A percentile compares a stretch with the other conserved stretches of the same genome.
Evolutionary conservation across 2,113 vertebrate species (phyloP).

Genomic region (Carlito syrichta): DNA sequence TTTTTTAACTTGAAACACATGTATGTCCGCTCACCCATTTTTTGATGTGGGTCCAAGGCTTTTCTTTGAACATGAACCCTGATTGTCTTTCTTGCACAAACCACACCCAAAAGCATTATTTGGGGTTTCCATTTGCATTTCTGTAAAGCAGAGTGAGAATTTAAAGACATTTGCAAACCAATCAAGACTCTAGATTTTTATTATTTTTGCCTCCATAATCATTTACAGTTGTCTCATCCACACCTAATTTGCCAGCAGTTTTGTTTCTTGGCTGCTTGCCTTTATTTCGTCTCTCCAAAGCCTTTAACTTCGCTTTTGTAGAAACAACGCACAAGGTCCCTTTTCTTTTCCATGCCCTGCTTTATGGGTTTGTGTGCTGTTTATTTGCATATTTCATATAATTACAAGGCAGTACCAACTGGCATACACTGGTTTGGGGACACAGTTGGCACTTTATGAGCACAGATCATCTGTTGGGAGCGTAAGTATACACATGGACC

Average conservation of each 20-base stretch:
- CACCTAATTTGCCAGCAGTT: constrained; percentile 53
- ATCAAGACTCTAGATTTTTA: constrained; percentile 20
- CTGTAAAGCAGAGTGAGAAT: constrained; percentile 13
- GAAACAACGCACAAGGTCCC: background rate
- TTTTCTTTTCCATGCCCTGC: background rate
- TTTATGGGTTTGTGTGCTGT: background rate
- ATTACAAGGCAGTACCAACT: background rate
- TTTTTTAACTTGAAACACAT: constrained; percentile 52
- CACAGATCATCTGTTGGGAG: background rate
- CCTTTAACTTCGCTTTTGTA: background rate
- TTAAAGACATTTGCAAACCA: constrained; percentile 41
- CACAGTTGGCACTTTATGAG: too few species aligned
- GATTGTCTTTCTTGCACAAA: constrained; percentile 25
- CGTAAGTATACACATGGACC: rapidly evolving
- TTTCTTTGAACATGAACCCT: background rate
- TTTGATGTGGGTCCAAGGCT: constrained; percentile 39
- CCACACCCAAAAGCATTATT: background rate
- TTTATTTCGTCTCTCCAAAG: constrained; percentile 25
- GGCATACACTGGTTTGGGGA: background rate
- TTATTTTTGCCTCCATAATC: constrained; percentile 44
- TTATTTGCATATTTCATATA: background rate
- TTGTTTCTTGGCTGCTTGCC: constrained; percentile 38
- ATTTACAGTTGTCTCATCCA: constrained; percentile 50
- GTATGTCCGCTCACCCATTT: background rate
- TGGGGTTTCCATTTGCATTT: constrained; percentile 25